Evolutionary conservation across 1,140 invertebrate species (phyloP).

Genomic region (Drosophila lacteicornis): DNA sequence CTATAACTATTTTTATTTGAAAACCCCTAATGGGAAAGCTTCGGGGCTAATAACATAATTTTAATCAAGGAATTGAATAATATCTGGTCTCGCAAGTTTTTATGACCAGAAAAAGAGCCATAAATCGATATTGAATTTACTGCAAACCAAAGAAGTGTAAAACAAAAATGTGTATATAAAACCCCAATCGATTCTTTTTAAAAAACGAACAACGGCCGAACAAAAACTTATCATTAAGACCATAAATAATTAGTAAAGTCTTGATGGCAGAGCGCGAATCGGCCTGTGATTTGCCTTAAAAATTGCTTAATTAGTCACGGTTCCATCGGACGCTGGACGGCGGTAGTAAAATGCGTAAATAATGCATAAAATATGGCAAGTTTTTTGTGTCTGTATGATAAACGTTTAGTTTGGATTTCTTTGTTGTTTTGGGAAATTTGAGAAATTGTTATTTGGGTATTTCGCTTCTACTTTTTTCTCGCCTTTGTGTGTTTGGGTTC

Average conservation of each 20-base stretch:
- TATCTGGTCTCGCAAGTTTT: constrained; percentile 4
- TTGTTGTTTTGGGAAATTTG: constrained; percentile 59
- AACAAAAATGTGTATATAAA: constrained; percentile 1
- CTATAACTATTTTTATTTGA: constrained; percentile 6
- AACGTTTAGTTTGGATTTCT: constrained; percentile 51
- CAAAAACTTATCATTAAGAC: constrained; percentile 72
- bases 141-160: not conserved
- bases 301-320: constrained; percentile 81
- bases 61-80: constrained; percentile 3
- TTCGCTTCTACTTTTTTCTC: constrained; percentile 35
- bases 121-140: constrained; percentile 5
- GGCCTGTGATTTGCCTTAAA: constrained; percentile 60
- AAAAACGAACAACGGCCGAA: constrained; percentile 55
- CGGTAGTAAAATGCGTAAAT: constrained; percentile 72
- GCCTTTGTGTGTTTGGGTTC: constrained; percentile 41
- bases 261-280: constrained; percentile 41
- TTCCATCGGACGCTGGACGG: constrained; percentile 17
- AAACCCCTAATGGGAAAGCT: not conserved
- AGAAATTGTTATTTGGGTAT: constrained; percentile 59
- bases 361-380: constrained; percentile 75
- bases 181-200: not conserved
- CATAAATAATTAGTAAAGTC: constrained; percentile 73
- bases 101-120: constrained; percentile 13
- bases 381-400: constrained; percentile 55
- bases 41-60: constrained; percentile 6